Evolutionary conservation across 2,888 invertebrate species (phyloP).

Genomic region (Osmoderma eremita): DNA sequence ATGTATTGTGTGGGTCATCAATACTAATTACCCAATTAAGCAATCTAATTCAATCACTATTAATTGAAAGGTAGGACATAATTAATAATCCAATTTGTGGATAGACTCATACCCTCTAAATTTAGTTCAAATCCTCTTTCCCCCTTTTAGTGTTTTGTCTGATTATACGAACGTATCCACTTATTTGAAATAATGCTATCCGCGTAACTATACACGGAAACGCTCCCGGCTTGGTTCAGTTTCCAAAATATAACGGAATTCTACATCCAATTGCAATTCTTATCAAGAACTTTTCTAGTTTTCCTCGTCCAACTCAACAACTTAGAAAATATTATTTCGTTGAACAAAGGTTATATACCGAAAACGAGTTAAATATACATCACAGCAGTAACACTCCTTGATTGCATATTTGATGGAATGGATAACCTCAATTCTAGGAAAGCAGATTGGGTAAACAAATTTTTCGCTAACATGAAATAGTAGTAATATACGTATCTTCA

Average conservation of each 20-base stretch:
- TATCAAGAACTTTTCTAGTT: not conserved
- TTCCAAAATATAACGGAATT: constrained; percentile 7
- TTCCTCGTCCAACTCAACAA: not conserved
- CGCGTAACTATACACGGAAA: not conserved
- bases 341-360: not conserved
- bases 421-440: no score
- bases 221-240: constrained; percentile 1
- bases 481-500: no score
- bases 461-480: no score
- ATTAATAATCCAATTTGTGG: no score
- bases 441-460: no score
- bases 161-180: constrained; percentile 4
- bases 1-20: no score
- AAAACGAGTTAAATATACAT: not conserved
- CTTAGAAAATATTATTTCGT: constrained; percentile 14
- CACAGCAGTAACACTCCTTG: not conserved
- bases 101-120: not conserved
- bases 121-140: not conserved
- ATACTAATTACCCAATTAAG: no score
- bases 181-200: constrained; percentile 12
- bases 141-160: constrained; percentile 11
- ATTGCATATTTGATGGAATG: not conserved
- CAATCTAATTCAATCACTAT: no score
- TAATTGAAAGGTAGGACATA: no score
- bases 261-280: not conserved